A percentile compares a stretch with the other conserved stretches of the same genome.
These are phyloP conservation scores for Kryptolebias marmoratus DNA, from an alignment of 2,113 vertebrate species.

Conservation along the genomic window DNA sequence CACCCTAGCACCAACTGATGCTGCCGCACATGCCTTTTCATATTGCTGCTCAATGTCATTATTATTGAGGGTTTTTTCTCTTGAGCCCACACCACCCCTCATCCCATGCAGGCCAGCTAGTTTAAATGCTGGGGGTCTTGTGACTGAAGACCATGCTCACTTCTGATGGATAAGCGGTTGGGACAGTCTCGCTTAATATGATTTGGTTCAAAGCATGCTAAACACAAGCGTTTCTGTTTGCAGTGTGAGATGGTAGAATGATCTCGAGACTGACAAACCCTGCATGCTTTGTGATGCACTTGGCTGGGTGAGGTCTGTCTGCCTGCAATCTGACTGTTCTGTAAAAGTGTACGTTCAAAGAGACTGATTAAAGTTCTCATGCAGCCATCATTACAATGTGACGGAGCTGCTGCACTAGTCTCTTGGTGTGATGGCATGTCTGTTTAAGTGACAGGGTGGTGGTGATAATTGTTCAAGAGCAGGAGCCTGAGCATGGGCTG, in stretches of 20 bases:
- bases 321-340: background rate
- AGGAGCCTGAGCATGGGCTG: background rate
- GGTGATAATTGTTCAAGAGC: no score
- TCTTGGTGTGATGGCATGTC: background rate
- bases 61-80: background rate
- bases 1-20: background rate
- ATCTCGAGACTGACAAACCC: conserved; percentile 22
- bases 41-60: background rate
- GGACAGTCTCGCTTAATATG: conserved; percentile 48
- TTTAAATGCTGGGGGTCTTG: background rate
- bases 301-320: background rate
- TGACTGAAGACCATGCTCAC: background rate
- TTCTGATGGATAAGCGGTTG: background rate
- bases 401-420: background rate
- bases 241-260: conserved; percentile 54
- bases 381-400: conserved; percentile 13
- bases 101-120: background rate
- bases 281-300: background rate
- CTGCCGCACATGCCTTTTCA: background rate
- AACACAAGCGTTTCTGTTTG: conserved; percentile 25
- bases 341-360: conserved; percentile 16
- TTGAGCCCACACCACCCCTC: background rate
- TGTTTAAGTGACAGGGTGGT: no score
- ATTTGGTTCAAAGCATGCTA: conserved; percentile 34
- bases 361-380: conserved; percentile 21